phyloP scores from a whole-genome alignment of 2,888 invertebrate species.

The Dolichomitus sp. region DNA sequence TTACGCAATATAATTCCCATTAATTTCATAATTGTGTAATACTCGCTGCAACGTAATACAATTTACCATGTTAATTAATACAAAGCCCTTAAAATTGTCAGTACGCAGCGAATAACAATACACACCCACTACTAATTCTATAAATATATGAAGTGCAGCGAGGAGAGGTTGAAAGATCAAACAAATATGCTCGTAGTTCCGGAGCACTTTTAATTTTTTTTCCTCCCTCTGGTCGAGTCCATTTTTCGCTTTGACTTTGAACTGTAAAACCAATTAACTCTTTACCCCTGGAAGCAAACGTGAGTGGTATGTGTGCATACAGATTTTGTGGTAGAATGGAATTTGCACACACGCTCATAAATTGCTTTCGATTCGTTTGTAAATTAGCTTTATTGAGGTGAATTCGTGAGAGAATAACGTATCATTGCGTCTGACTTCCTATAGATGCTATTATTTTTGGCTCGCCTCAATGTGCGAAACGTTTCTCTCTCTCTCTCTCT shows the following conservation, averaged over 20 bases:
- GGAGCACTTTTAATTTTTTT: not conserved
- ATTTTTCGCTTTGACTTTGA: conserved; percentile 39
- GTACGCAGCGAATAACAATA: not conserved
- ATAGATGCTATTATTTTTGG: conserved; percentile 57
- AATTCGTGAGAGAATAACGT: conserved; percentile 7
- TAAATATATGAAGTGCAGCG: not conserved
- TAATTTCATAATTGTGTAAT: not conserved
- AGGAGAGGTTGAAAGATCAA: conserved; percentile 34
- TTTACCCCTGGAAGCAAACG: not conserved
- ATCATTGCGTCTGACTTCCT: conserved; percentile 21
- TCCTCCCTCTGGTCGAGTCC: not conserved
- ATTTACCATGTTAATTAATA: not conserved
- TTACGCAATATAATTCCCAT: too few relatives aligned
- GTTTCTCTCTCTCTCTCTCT: conserved; percentile 4
- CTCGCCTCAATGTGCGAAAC: conserved; percentile 33
- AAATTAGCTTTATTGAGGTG: conserved; percentile 41
- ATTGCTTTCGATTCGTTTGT: conserved; percentile 40
- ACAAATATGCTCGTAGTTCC: not conserved
- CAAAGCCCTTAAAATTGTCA: not conserved
- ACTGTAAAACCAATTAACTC: conserved; percentile 41
- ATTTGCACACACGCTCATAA: conserved; percentile 34
- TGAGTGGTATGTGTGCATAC: not conserved
- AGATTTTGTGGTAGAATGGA: not conserved
- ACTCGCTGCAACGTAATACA: too few relatives aligned
- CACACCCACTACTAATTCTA: not conserved